Percentiles rank a stretch among this genome's conserved stretches.
phyloP scores from a whole-genome alignment of 1,140 invertebrate species.

The Triops longicaudatus region DNA sequence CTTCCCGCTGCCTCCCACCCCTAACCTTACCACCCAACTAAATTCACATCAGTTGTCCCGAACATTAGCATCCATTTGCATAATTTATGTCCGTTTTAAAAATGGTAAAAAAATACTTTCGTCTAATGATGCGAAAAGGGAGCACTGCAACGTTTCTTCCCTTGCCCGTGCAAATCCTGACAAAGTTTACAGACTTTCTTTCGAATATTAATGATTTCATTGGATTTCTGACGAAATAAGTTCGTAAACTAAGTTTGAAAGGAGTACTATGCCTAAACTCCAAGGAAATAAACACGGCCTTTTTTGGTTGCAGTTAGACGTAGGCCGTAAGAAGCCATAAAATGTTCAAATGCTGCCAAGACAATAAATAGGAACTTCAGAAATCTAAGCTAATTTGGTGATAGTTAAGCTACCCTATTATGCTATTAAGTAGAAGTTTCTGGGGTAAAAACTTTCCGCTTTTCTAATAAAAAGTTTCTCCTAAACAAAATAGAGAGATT shows the following conservation, averaged over 20 bases:
- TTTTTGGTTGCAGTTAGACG: not conserved
- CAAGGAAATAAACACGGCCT: not conserved
- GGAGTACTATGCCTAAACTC: no score
- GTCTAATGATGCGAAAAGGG: not conserved
- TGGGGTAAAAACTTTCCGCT: not conserved
- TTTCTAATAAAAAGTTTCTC: not conserved
- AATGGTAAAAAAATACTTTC: not conserved
- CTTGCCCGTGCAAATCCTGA: not conserved
- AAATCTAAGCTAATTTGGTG: not conserved
- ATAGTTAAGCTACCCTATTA: not conserved
- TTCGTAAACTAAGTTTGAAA: not conserved
- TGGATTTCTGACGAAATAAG: not conserved
- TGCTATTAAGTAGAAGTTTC: not conserved
- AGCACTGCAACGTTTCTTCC: not conserved
- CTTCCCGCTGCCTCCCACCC: not conserved
- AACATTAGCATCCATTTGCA: slow-evolving; percentile 12
- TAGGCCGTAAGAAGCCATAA: not conserved
- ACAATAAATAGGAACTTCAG: not conserved
- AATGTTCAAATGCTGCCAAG: not conserved
- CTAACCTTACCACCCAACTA: not conserved
- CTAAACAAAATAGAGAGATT: not conserved
- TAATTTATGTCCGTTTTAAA: slow-evolving; percentile 1
- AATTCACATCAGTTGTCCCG: slow-evolving; percentile 14
- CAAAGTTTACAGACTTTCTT: not conserved
- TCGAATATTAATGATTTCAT: not conserved